Percentiles rank a stretch among this genome's conserved stretches.
These are phyloP conservation scores for Symphodus melops DNA, from an alignment of 2,113 vertebrate genomes.

Conservation along the genomic window DNA sequence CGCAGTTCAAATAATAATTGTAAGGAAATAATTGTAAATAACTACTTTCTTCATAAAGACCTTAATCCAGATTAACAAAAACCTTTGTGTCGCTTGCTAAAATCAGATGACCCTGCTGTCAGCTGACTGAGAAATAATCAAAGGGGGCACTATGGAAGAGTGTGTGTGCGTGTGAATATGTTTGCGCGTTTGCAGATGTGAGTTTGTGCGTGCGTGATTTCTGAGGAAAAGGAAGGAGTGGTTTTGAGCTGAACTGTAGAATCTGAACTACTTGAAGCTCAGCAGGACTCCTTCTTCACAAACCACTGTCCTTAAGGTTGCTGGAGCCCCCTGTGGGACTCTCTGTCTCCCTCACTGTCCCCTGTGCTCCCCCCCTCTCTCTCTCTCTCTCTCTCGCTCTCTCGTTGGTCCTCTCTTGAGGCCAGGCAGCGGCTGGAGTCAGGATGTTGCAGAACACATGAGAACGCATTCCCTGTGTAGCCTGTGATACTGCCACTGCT, in stretches of 20 bases:
- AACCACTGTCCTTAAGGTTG: conserved; percentile 74
- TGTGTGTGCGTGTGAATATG: conserved; percentile 14
- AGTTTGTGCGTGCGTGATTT: conserved; percentile 52
- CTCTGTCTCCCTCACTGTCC: conserved; percentile 27
- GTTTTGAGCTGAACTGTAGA: conserved; percentile 57
- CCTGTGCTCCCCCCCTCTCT: conserved; percentile 41
- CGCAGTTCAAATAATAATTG: neutral
- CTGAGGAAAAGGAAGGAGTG: conserved; percentile 53
- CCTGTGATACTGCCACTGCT: conserved; percentile 15
- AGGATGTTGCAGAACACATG: conserved; percentile 67
- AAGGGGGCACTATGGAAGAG: conserved; percentile 71
- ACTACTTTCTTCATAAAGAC: conserved; percentile 32
- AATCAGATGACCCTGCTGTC: conserved; percentile 79
- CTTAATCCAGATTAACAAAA: conserved; percentile 74
- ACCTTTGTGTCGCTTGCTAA: conserved; percentile 72
- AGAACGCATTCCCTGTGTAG: conserved; percentile 37
- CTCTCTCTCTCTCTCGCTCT: conserved; percentile 1
- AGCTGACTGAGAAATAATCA: conserved; percentile 78
- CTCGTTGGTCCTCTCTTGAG: conserved; percentile 55
- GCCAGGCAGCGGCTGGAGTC: conserved; percentile 54
- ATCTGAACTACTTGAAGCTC: conserved; percentile 65
- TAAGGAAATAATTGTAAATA: neutral
- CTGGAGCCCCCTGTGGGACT: conserved; percentile 71
- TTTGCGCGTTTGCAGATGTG: conserved; percentile 21
- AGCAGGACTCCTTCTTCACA: conserved; percentile 65